These are phyloP conservation scores for Herpetotheres cachinnans DNA, from an alignment of 2,113 vertebrate species.

Conservation along the genomic window DNA sequence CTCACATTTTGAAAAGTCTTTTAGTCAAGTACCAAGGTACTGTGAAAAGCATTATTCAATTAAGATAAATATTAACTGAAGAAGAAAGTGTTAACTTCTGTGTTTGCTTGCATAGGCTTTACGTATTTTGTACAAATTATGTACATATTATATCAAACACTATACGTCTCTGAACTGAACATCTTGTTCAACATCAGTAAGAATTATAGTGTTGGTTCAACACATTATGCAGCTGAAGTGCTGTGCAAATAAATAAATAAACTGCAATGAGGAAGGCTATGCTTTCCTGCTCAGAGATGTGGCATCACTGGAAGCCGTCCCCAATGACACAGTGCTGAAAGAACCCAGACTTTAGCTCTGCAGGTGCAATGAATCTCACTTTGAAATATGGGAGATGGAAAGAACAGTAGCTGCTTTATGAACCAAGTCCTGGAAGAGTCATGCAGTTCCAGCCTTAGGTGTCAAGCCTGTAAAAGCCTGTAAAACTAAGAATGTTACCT, in stretches of 20 bases:
- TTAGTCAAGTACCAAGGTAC: not conserved
- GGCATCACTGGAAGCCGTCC: not conserved
- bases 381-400: not conserved
- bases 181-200: not conserved
- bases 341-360: not conserved
- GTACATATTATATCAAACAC: not conserved
- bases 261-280: not conserved
- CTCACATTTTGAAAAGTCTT: not conserved
- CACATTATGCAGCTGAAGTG: accelerated
- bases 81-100: not conserved
- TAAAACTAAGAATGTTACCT: not conserved
- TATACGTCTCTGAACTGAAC: not conserved
- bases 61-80: not conserved
- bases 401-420: not conserved
- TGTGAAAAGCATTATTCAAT: not conserved
- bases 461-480: not conserved
- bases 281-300: not conserved
- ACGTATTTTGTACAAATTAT: not conserved
- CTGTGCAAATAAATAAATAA: not conserved
- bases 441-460: not conserved
- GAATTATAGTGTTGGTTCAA: not conserved
- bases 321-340: not conserved
- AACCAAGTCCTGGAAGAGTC: not conserved
- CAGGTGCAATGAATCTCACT: not conserved
- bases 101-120: not conserved